Base-by-base conservation (phyloP, 2,888 invertebrate genomes). In the Timema podura region DNA sequence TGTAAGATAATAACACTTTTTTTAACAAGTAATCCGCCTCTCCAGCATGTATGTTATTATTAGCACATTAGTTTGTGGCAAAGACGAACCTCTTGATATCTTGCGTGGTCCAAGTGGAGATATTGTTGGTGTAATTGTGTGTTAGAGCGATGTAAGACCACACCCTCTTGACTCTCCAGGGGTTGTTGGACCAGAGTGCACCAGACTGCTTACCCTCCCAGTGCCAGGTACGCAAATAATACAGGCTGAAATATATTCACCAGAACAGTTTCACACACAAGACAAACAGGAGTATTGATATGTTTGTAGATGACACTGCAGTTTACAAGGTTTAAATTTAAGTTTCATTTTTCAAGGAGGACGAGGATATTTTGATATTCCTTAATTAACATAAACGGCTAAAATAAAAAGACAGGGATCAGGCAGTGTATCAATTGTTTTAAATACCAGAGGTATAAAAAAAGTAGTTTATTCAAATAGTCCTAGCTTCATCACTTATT, bases 141-240 rank as follows among this genome's bases (percentile, higher is more conserved):
- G 54, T 44, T 6, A 67, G 47, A n/a, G 67, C 49, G 44, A 64
- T n/a, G 7, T 54, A 57, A 6, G 68, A 46, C 70, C 70, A 70
- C n/a, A 44, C 64, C 11, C 70, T 30, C 64, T 48, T 51, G 6
- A 64, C 67, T 9, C 16, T 15, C 54, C 54, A 51, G 2, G 48
- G 49, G 48, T 67, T 67, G 7, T 6, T 15, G 11, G n/a, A 48
- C 67, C 67, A 67, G 11, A 49, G 67, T n/a, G n/a, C 45, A 9
- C 11, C 61, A 6, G 44, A 61, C 44, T 45, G 44, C 44, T 11
- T 44, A 6, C 6, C 30, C 5, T 15, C 30, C 64, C 65, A 65
- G 48, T 70, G 47, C 72, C 72, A 70, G 47, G 51, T 65, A 3
- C 72, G 69, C n/a, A 72, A 59, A 44, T 70, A 65, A 51, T 48